Evolutionary conservation across 2,888 invertebrate genomes (phyloP).

Genomic region (Plagiodera versicolora): DNA sequence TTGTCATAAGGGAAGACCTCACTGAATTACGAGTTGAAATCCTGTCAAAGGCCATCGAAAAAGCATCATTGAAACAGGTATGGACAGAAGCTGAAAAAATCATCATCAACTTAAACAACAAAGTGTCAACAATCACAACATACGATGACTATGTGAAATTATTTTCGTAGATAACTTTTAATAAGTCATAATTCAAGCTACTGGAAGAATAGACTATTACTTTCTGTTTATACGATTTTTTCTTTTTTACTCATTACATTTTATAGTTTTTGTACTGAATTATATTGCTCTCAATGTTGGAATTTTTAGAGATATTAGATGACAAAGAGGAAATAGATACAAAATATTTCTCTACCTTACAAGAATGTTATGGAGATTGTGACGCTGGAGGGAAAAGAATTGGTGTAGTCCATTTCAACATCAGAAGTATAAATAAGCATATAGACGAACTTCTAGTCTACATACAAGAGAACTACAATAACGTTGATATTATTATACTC

Average conservation of each 20-base stretch:
- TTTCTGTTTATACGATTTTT: not conserved
- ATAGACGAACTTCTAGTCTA: conserved; percentile 1
- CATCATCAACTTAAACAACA: conserved; percentile 1
- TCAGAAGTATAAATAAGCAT: conserved; percentile 1
- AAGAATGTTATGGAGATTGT: not conserved
- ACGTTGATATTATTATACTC: conserved; percentile 1
- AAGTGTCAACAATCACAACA: conserved; percentile 4
- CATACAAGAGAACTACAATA: not conserved
- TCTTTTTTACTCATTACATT: not conserved
- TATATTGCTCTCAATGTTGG: not conserved
- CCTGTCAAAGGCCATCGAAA: conserved; percentile 1
- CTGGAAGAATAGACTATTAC: not conserved
- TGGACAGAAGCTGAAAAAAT: conserved; percentile 5
- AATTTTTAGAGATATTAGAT: not conserved
- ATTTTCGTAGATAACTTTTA: conserved; percentile 4
- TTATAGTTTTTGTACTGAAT: not conserved
- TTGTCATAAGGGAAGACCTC: conserved; percentile 1
- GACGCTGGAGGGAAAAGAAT: not conserved
- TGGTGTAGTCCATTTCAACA: not conserved
- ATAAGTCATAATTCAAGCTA: not conserved
- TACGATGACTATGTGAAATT: conserved; percentile 6
- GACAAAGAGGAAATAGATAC: not conserved
- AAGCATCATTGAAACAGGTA: not conserved
- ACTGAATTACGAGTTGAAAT: not conserved
- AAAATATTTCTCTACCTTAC: not conserved